A percentile compares a stretch with the other conserved stretches of the same genome.
These are phyloP conservation scores for Holacanthus passer DNA, from an alignment of 2,113 vertebrate genomes.

Conservation along the genomic window DNA sequence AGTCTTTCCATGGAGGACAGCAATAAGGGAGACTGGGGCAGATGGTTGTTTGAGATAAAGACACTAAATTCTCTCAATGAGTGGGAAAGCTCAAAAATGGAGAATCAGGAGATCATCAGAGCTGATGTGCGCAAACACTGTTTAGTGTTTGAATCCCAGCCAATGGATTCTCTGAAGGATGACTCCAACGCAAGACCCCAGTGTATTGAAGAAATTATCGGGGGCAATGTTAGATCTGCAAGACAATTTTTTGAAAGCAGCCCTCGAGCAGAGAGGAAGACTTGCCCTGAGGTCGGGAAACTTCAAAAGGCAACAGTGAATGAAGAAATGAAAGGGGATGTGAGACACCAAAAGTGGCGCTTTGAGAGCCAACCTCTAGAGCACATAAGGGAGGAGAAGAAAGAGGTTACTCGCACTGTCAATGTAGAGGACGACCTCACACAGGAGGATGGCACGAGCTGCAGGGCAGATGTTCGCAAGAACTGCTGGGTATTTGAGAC, in stretches of 20 bases:
- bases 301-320: slow-evolving; percentile 81
- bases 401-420: slow-evolving; percentile 85
- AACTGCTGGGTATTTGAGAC: slow-evolving; percentile 94
- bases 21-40: slow-evolving; percentile 82
- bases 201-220: slow-evolving; percentile 85
- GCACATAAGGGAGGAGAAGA: slow-evolving; percentile 89
- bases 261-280: slow-evolving; percentile 84
- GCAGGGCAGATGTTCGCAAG: slow-evolving; percentile 82
- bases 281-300: slow-evolving; percentile 84
- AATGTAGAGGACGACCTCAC: slow-evolving; percentile 86
- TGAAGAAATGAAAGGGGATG: slow-evolving; percentile 89
- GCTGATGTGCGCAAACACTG: slow-evolving; percentile 90
- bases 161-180: slow-evolving; percentile 88
- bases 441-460: slow-evolving; percentile 87
- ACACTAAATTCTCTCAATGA: slow-evolving; percentile 86
- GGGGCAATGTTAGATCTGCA: slow-evolving; percentile 90
- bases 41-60: slow-evolving; percentile 91
- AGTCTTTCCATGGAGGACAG: slow-evolving; percentile 90
- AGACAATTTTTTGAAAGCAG: slow-evolving; percentile 91
- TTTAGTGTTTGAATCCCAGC: slow-evolving; percentile 90
- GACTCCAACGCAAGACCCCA: slow-evolving; percentile 74
- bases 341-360: slow-evolving; percentile 90
- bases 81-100: slow-evolving; percentile 76
- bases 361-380: slow-evolving; percentile 91
- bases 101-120: slow-evolving; percentile 86